Base-by-base conservation (phyloP, 2,888 invertebrate species). In the Automeris io region DNA sequence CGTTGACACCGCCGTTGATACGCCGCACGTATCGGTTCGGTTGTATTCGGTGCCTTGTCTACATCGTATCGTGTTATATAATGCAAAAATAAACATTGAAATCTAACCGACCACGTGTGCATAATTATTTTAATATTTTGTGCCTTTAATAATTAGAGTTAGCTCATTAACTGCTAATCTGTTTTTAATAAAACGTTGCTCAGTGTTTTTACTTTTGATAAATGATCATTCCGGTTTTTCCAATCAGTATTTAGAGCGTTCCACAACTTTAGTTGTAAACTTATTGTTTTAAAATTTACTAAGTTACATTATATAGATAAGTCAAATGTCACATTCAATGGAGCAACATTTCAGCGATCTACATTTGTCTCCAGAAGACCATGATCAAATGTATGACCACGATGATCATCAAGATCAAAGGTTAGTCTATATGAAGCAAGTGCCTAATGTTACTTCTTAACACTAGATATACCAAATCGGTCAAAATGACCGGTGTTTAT, bases 381-480 rank as follows among this genome's bases (percentile, higher is more conserved):
- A 91, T 57, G 92, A 92, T 80, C 91, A 92, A 81, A 90, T 91
- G 63, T 92, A 91, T 74, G 92, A 92, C 73, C 90, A 88, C 46
- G 90, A 90, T 54, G 90, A 90, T 56, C 71, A 67, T 38, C 86
- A 76, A 54, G 88, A 90, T 56, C 88, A 82, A 64, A 89, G 90
- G 90, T 90, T 75, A 74, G 88, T 72, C n/a, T n/a, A n/a, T n/a
- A n/a, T n/a, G n/a, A n/a, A n/a, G n/a, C n/a, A n/a, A n/a, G n/a
- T n/a, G n/a, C n/a, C n/a, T n/a, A n/a, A n/a, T n/a, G n/a, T n/a
- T n/a, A n/a, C n/a, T n/a, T n/a, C n/a, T n/a, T n/a, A n/a, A n/a
- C n/a, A n/a, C n/a, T n/a, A n/a, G n/a, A n/a, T n/a, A n/a, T n/a
- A n/a, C n/a, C n/a, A n/a, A n/a, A n/a, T n/a, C n/a, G n/a, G n/a